phyloP scores from a whole-genome alignment of 2,113 vertebrate genomes.

The Halichoeres trimaculatus region DNA sequence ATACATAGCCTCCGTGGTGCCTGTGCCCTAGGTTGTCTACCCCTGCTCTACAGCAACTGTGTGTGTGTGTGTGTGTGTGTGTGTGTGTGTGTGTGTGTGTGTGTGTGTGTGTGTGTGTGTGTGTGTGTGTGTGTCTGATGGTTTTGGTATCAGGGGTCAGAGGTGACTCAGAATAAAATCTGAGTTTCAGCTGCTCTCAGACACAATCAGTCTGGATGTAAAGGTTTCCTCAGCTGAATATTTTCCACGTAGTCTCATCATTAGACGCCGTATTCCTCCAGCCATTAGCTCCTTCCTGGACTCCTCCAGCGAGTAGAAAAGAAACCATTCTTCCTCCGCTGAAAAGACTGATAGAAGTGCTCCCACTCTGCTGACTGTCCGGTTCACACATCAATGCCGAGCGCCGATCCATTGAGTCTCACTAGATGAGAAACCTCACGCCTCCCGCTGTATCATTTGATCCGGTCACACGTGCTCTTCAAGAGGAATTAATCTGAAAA shows the following conservation, averaged over 20 bases:
- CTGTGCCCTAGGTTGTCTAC: too few species aligned
- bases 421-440: slow-evolving; percentile 50
- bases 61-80: too few species aligned
- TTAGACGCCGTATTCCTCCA: slow-evolving; percentile 8
- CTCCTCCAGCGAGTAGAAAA: slow-evolving; percentile 37
- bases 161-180: too few species aligned
- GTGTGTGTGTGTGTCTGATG: too few species aligned
- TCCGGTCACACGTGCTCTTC: slow-evolving; percentile 50
- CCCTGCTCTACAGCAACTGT: too few species aligned
- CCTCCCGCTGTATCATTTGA: slow-evolving; percentile 56
- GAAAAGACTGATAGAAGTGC: slow-evolving; percentile 43
- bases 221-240: neutral
- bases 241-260: slow-evolving; percentile 23
- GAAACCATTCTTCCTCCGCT: slow-evolving; percentile 25
- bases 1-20: too few species aligned
- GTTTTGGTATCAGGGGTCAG: too few species aligned
- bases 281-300: neutral
- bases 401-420: slow-evolving; percentile 45
- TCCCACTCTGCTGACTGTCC: slow-evolving; percentile 47
- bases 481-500: slow-evolving; percentile 58
- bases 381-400: slow-evolving; percentile 50
- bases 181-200: too few species aligned
- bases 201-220: too few species aligned
- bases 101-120: too few species aligned
- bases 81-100: too few species aligned